Evolutionary conservation across 2,113 vertebrate species (phyloP).

Genomic region (Setophaga kirtlandii): DNA sequence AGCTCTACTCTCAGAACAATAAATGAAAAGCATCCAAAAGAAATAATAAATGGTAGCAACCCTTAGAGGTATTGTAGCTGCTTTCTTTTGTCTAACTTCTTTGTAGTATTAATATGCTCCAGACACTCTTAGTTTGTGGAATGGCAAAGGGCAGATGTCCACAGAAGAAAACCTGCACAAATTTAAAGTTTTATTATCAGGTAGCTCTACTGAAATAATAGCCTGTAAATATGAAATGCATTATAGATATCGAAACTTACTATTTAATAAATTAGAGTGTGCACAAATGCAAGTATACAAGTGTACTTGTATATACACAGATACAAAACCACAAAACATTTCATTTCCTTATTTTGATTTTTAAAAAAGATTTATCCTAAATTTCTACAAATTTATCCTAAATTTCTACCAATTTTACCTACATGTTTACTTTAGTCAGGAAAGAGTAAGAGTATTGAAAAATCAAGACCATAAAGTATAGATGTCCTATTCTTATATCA

Average conservation of each 20-base stretch:
- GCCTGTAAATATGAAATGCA: neutral
- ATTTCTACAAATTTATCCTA: neutral
- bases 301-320: neutral
- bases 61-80: neutral
- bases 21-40: neutral
- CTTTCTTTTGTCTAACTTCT: neutral
- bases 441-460: neutral
- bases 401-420: neutral
- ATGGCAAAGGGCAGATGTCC: neutral
- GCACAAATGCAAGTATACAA: neutral
- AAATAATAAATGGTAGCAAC: neutral
- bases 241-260: neutral
- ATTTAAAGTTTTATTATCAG: neutral
- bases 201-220: neutral
- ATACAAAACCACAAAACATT: neutral
- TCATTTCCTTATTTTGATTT: neutral
- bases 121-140: neutral
- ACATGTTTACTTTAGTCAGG: neutral
- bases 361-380: neutral
- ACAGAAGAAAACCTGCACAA: neutral
- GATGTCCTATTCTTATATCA: neutral
- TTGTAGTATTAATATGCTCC: neutral
- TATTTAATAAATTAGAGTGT: neutral
- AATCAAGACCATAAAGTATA: neutral
- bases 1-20: neutral